phyloP scores from a whole-genome alignment of 2,797 vertebrate species.

The Chrysocyon brachyurus region DNA sequence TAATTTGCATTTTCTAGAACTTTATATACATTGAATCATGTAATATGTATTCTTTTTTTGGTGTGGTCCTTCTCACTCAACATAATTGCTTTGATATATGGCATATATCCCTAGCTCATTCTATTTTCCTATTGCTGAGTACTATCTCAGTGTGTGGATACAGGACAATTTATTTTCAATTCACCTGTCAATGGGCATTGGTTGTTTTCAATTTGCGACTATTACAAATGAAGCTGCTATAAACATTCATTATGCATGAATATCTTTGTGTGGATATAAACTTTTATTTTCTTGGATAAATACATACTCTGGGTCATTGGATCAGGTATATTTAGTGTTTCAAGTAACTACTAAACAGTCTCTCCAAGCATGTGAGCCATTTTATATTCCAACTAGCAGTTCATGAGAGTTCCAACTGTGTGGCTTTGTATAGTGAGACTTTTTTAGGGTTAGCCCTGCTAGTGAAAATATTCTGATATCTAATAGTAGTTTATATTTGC shows the following conservation, averaged over 20 bases:
- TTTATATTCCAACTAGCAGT: background rate
- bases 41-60: background rate
- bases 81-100: background rate
- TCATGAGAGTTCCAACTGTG: background rate
- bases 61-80: background rate
- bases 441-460: background rate
- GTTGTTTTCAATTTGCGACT: background rate
- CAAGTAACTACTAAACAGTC: background rate
- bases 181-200: background rate
- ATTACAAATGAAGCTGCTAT: background rate
- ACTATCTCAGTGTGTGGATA: background rate
- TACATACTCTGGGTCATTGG: background rate
- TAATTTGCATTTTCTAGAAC: background rate
- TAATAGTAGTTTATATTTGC: background rate
- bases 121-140: background rate
- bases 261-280: background rate
- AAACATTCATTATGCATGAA: background rate
- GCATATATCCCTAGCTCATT: background rate
- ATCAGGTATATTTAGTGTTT: conserved; percentile 5
- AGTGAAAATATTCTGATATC: background rate
- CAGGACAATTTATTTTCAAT: background rate
- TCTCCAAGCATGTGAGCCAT: background rate
- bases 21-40: background rate
- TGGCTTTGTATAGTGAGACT: background rate
- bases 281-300: conserved; percentile 9